These are phyloP conservation scores for Dendrophyllia cribrosa DNA, from an alignment of 64 coral and sea anemone genomes.

Conservation along the genomic window DNA sequence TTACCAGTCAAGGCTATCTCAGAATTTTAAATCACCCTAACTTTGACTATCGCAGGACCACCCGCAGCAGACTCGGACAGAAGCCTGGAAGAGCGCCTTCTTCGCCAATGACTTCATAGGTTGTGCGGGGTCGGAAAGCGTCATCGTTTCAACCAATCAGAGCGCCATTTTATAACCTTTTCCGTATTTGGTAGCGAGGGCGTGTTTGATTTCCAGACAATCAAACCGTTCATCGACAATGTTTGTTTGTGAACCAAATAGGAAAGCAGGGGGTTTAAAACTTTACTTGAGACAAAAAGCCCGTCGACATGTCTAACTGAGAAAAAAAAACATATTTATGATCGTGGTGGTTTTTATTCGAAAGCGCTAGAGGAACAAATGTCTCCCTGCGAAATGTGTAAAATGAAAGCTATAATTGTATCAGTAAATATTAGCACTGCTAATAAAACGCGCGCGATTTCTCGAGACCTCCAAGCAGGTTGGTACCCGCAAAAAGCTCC, in stretches of 20 bases:
- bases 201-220: constrained; percentile 25
- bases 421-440: constrained; percentile 1
- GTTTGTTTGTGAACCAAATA: not conserved
- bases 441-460: not conserved
- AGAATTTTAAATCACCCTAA: constrained; percentile 71
- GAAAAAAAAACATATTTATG: not conserved
- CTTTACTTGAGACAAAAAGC: constrained; percentile 2
- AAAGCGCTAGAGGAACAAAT: not conserved
- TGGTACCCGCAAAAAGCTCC: constrained; percentile 7
- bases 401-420: not conserved
- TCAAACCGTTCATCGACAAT: not conserved
- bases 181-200: constrained; percentile 46
- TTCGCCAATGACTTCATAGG: constrained; percentile 71
- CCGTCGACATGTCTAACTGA: not conserved
- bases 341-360: not conserved
- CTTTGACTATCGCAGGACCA: constrained; percentile 40
- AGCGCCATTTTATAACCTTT: not conserved
- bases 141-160: constrained; percentile 40
- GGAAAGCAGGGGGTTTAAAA: not conserved
- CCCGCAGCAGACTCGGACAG: constrained; percentile 30
- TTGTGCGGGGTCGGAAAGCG: constrained; percentile 31
- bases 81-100: constrained; percentile 45
- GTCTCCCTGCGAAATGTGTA: too few relatives aligned
- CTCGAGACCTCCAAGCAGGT: not conserved
- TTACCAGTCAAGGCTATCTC: constrained; percentile 70